Conservation (phyloP, 2,113 vertebrate genomes). For the Cardinalis cardinalis region DNA sequence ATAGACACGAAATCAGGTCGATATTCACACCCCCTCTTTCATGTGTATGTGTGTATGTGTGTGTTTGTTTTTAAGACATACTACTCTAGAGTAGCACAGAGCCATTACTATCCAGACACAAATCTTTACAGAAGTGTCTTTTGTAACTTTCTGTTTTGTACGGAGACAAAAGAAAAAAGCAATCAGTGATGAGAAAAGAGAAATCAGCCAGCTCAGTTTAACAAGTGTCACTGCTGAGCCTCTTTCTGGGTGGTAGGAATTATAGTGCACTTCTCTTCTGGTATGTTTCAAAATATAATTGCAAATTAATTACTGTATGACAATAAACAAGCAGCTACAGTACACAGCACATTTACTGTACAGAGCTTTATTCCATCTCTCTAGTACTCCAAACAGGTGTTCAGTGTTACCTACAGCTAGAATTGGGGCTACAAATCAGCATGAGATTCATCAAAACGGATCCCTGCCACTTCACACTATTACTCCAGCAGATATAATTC, state of each 20-base stretch:
- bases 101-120: neutral
- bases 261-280: conserved; percentile 44
- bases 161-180: conserved; percentile 31
- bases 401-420: conserved; percentile 63
- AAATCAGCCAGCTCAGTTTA: conserved; percentile 29
- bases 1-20: neutral
- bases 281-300: conserved; percentile 38
- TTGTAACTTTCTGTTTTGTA: conserved; percentile 11
- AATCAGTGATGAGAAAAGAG: conserved; percentile 20
- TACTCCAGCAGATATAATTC: conserved; percentile 67
- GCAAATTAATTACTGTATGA: conserved; percentile 47
- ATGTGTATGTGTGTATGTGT: too few relatives aligned
- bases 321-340: conserved; percentile 51
- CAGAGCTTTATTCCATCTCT: conserved; percentile 15
- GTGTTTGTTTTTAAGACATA: neutral
- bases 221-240: conserved; percentile 36
- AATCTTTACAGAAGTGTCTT: conserved; percentile 6
- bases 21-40: neutral
- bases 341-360: neutral
- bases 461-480: conserved; percentile 63
- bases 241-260: conserved; percentile 54
- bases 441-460: conserved; percentile 64
- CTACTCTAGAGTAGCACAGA: neutral
- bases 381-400: conserved; percentile 65
- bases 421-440: conserved; percentile 65